Evolutionary conservation across 2,797 vertebrate species (phyloP), one percentile per base, ranked within the genome.

Genomic region (Syndactyla subalaris): DNA sequence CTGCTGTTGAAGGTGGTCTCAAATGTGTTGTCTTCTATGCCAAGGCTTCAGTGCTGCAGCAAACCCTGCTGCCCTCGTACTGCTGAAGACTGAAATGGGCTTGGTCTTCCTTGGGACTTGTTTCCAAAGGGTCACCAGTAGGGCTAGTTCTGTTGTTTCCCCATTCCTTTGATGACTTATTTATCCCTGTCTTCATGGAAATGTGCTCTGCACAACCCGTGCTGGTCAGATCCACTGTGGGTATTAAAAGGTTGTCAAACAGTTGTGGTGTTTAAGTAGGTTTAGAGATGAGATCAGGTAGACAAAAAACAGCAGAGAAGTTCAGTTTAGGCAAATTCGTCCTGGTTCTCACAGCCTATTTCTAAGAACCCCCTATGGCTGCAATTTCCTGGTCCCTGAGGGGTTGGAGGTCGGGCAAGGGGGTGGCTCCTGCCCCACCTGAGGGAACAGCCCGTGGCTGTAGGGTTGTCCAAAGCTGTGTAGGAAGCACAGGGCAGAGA

Each of bases 291-390:
- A 92, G 51, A 29, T 29, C 0, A 3, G 12, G n/a, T 17, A 58
- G 66, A 51, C 36, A 52, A 92, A 38, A 38, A 38, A 38, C 36
- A 38, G 36, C 36, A 38, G 36, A 38, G 36, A 38, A 38, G 36
- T 38, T 38, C 36, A 38, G 36, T 38, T 61, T 20, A 15, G 41
- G 19, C 39, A 46, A 88, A 51, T n/a, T 38, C 11, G 48, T 75
- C 14, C 38, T 46, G 61, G 66, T 32, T 86, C 21, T 23, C 3
- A 0, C 21, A 9, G 54, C 7, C 16, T 2, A 0, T 10, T 34
- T 20, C 6, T 7, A 14, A 70, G 63, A 73, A 34, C 9, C 13
- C 14, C 10, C 75, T 49, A 20, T 6, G 34, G 8, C 38, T 61
- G 34, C 23, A 46, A 54, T 71, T 34, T 34, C 36, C 30, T 59